These are phyloP conservation scores for Drosophila lutescens DNA, from an alignment of 2,888 invertebrate genomes.

Conservation along the genomic window DNA sequence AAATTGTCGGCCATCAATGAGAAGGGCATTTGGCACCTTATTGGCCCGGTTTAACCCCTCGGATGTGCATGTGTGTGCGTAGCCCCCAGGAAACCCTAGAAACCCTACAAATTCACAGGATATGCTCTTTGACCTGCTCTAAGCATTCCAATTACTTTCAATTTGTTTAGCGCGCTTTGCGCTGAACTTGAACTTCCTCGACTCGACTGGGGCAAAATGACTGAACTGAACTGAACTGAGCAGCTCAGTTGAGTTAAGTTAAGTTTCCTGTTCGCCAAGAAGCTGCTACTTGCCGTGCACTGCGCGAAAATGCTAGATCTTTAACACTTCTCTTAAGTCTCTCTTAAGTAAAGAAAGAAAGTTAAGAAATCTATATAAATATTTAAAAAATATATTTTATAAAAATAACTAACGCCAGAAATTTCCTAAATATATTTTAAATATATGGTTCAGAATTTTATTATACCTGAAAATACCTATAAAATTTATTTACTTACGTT, in stretches of 20 bases:
- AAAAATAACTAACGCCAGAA: too few relatives aligned
- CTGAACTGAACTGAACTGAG: conserved; percentile 12
- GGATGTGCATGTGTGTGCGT: conserved; percentile 6
- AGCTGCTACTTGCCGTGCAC: conserved; percentile 11
- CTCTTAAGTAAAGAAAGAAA: too few relatives aligned
- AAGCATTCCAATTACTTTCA: conserved; percentile 75
- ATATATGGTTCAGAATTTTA: too few relatives aligned
- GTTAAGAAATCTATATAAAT: too few relatives aligned
- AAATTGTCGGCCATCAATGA: conserved; percentile 38
- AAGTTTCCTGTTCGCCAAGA: conserved; percentile 10
- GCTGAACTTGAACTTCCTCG: conserved; percentile 52
- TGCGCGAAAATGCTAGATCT: not conserved
- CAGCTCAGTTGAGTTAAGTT: conserved; percentile 18
- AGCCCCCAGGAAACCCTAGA: not conserved
- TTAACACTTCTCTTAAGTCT: too few relatives aligned
- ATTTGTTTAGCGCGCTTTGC: conserved; percentile 67
- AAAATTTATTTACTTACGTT: too few relatives aligned
- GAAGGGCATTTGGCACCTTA: conserved; percentile 37
- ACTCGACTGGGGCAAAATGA: conserved; percentile 13
- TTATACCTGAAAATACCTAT: too few relatives aligned
- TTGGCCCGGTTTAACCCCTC: conserved; percentile 23
- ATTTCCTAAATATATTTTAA: too few relatives aligned
- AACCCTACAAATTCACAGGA: not conserved
- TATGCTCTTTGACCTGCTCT: conserved; percentile 25
- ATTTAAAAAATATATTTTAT: too few relatives aligned